These are phyloP conservation scores for Hipposideros armiger DNA, from an alignment of 2,113 vertebrate species.

Conservation along the genomic window DNA sequence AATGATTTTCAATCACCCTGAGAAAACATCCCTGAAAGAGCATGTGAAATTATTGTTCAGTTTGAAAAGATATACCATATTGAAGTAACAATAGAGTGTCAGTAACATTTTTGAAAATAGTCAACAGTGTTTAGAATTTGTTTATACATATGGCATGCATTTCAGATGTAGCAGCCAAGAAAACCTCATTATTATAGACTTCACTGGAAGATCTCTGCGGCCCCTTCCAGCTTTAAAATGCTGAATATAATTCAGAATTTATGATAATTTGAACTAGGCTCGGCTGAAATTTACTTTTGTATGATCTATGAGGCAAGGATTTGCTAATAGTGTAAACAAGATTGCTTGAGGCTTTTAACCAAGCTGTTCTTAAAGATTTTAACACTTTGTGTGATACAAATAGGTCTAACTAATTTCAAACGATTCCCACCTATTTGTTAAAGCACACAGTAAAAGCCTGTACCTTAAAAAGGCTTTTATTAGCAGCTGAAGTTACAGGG, in stretches of 20 bases:
- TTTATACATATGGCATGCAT: slow-evolving; percentile 62
- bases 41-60: not conserved
- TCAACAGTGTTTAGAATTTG: slow-evolving; percentile 70
- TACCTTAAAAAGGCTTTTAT: slow-evolving; percentile 66
- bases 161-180: slow-evolving; percentile 74
- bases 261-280: slow-evolving; percentile 80
- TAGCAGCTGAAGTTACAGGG: slow-evolving; percentile 52
- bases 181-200: slow-evolving; percentile 78
- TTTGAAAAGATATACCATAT: slow-evolving; percentile 52
- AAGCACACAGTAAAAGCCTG: slow-evolving; percentile 54
- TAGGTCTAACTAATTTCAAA: slow-evolving; percentile 72
- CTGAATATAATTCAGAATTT: slow-evolving; percentile 83
- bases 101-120: slow-evolving; percentile 56
- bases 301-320: slow-evolving; percentile 81
- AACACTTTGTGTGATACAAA: slow-evolving; percentile 77
- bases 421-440: slow-evolving; percentile 73
- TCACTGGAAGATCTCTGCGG: slow-evolving; percentile 77
- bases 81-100: slow-evolving; percentile 37
- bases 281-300: slow-evolving; percentile 84
- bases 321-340: slow-evolving; percentile 83
- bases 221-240: slow-evolving; percentile 80
- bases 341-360: slow-evolving; percentile 82
- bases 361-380: slow-evolving; percentile 81
- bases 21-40: not conserved
- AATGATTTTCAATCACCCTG: slow-evolving; percentile 53